phyloP scores from a whole-genome alignment of 2,797 vertebrate genomes.

The Phataginus tetradactyla region DNA sequence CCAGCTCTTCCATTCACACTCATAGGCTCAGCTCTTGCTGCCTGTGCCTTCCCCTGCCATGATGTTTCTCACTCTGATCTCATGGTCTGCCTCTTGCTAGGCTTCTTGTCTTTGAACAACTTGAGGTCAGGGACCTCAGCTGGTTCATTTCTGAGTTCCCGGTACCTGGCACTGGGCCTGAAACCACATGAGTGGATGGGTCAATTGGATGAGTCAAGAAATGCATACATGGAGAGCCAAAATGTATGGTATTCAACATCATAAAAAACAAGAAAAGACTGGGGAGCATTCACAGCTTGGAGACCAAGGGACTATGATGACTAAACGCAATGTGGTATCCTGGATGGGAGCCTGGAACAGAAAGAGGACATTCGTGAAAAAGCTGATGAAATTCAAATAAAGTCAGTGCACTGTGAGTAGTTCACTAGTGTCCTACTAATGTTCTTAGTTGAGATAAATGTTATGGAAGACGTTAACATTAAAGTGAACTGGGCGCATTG shows the following conservation, averaged over 20 bases:
- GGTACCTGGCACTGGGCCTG: background rate
- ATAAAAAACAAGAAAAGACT: background rate
- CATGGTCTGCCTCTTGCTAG: background rate
- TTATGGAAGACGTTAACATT: background rate
- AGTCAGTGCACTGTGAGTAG: fast-evolving
- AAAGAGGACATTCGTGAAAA: background rate
- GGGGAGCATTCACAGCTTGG: background rate
- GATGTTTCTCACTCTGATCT: background rate
- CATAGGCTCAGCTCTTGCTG: background rate
- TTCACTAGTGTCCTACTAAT: background rate
- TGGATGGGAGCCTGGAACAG: background rate
- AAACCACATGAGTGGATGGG: background rate
- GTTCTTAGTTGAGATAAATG: background rate
- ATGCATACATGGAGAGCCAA: background rate
- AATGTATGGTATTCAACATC: background rate
- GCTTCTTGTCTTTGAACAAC: background rate
- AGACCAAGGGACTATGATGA: background rate
- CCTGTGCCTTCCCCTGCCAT: fast-evolving
- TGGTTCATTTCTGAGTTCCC: background rate
- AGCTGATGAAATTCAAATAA: background rate
- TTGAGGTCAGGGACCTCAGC: background rate
- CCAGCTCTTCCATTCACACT: background rate
- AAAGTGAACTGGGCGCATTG: background rate
- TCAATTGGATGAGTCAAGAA: background rate
- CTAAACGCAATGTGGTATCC: background rate